Conservation (phyloP, 2,113 vertebrate species). For the Falco punctatus region DNA sequence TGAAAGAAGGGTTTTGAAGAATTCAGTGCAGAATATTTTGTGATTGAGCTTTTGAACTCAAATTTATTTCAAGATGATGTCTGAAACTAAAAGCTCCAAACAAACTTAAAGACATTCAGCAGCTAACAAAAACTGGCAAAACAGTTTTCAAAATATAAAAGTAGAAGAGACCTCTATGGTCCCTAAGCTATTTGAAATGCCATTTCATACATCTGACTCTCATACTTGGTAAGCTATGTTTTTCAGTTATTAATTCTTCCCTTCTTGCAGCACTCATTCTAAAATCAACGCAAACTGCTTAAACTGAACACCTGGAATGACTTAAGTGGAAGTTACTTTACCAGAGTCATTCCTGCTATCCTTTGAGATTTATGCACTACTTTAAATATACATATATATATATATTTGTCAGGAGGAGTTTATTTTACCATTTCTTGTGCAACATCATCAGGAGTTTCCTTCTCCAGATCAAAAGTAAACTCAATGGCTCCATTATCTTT, state of each 20-base stretch:
- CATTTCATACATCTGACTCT: not conserved
- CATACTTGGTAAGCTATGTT: not conserved
- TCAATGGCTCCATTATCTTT: slow-evolving; percentile 98
- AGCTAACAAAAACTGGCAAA: not conserved
- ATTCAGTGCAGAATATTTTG: not conserved
- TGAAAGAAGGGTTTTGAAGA: not conserved
- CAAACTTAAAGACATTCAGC: not conserved
- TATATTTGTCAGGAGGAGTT: slow-evolving; percentile 14
- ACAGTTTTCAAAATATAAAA: not conserved
- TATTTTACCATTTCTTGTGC: slow-evolving; percentile 98
- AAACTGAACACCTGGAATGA: not conserved
- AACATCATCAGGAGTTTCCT: slow-evolving; percentile 92
- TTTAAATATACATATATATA: not conserved
- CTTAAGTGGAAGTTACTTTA: not conserved
- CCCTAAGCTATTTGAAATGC: not conserved
- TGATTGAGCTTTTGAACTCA: not conserved
- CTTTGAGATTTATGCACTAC: slow-evolving; percentile 31
- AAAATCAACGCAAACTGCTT: not conserved
- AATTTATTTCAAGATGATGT: not conserved
- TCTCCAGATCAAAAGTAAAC: slow-evolving; percentile 93
- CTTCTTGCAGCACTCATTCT: not conserved
- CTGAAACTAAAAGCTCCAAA: not conserved
- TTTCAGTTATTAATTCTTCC: not conserved
- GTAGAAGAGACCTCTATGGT: not conserved
- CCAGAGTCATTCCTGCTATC: not conserved